A percentile compares a stretch with the other conserved stretches of the same genome.
Conservation (phyloP, 2,797 vertebrate genomes). For the Rhyacichthys aspro region DNA sequence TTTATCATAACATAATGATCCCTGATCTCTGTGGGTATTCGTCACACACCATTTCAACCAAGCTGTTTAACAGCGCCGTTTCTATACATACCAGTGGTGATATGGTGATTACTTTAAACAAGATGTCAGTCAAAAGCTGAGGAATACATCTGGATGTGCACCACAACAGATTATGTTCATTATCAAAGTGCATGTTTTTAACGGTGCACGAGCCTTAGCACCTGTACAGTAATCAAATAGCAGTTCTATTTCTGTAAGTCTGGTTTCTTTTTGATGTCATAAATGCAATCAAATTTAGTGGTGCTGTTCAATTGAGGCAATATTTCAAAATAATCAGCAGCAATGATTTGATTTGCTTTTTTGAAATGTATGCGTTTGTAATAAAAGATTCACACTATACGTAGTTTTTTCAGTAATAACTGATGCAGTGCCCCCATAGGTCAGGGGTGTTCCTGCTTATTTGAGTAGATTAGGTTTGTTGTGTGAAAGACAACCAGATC, state of each 20-base stretch:
- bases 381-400: no score
- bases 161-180: background rate
- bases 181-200: background rate
- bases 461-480: no score
- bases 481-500: no score
- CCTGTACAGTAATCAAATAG: no score
- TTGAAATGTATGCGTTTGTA: no score
- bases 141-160: slow-evolving; percentile 12
- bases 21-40: slow-evolving; percentile 23
- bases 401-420: no score
- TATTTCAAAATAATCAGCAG: no score
- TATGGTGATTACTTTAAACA: slow-evolving; percentile 8
- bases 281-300: background rate
- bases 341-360: no score
- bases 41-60: slow-evolving; percentile 25
- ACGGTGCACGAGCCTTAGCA: no score
- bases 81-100: slow-evolving; percentile 8
- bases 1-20: slow-evolving; percentile 23
- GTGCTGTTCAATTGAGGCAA: background rate
- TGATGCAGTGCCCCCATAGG: no score
- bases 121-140: slow-evolving; percentile 15
- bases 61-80: slow-evolving; percentile 25
- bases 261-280: background rate
- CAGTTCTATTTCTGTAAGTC: no score
- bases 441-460: no score